Percentiles rank a stretch among this genome's conserved stretches.
These are phyloP conservation scores for Chloebia gouldiae DNA, from an alignment of 2,113 vertebrate genomes.

Conservation along the genomic window DNA sequence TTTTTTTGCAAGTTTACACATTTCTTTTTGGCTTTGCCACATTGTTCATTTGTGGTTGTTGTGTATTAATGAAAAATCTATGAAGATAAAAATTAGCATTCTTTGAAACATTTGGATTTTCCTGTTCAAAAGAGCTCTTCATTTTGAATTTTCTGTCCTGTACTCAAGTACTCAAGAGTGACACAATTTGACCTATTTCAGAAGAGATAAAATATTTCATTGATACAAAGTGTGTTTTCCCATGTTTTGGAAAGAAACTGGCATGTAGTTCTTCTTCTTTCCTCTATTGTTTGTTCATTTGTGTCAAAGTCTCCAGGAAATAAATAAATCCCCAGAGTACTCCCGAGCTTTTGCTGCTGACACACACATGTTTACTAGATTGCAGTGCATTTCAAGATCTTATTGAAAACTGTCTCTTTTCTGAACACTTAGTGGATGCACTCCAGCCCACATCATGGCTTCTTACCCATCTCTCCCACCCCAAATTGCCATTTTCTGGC, in stretches of 20 bases:
- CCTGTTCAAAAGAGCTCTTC: not conserved
- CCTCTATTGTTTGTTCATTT: not conserved
- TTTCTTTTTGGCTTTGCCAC: slow-evolving; percentile 3
- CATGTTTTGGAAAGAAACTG: not conserved
- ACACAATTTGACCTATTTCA: not conserved
- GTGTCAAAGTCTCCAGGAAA: slow-evolving; percentile 24
- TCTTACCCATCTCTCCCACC: not conserved
- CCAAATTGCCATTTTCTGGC: not conserved
- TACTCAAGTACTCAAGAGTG: slow-evolving; percentile 15
- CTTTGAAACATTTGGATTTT: slow-evolving; percentile 3
- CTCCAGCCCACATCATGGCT: not conserved
- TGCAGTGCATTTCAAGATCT: not conserved
- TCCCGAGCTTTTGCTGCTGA: not conserved
- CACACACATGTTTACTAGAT: not conserved
- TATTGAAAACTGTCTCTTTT: not conserved
- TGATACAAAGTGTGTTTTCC: not conserved
- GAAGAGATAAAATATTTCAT: not conserved
- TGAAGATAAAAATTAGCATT: not conserved
- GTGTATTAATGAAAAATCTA: not conserved
- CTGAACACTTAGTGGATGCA: not conserved
- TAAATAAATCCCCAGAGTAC: not conserved
- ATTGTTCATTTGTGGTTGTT: not conserved
- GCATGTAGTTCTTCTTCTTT: not conserved
- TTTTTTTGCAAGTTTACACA: slow-evolving; percentile 22
- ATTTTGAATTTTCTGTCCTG: not conserved